phyloP scores from a whole-genome alignment of 2,888 invertebrate genomes.

The Cephus runcator region DNA sequence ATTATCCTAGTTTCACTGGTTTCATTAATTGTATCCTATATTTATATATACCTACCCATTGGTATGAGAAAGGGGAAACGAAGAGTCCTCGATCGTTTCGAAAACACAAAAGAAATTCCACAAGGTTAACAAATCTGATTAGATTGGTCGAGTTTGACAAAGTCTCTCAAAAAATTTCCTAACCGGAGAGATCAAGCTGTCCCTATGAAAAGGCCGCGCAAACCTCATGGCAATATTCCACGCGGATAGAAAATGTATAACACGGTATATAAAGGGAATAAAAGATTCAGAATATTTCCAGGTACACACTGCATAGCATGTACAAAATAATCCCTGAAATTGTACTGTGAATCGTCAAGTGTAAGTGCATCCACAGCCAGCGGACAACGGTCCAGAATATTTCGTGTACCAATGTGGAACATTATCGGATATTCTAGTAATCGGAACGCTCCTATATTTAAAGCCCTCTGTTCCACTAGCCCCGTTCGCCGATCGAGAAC shows the following conservation, averaged over 20 bases:
- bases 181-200: background rate
- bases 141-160: background rate
- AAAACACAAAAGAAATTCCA: background rate
- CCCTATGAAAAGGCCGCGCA: background rate
- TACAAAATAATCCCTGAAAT: constrained; percentile 11
- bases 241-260: background rate
- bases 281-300: background rate
- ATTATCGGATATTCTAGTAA: constrained; percentile 10
- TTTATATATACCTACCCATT: too few species aligned
- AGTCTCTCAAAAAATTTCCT: background rate
- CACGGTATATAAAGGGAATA: background rate
- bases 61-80: background rate
- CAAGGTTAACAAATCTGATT: background rate
- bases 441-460: background rate
- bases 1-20: background rate
- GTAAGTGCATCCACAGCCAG: constrained; percentile 25
- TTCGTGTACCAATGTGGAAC: constrained; percentile 1
- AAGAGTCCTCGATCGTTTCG: background rate
- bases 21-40: background rate
- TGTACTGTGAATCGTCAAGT: constrained; percentile 14
- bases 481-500: background rate
- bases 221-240: background rate
- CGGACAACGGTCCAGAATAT: background rate
- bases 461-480: constrained; percentile 3
- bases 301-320: background rate